Base-by-base conservation (phyloP, 1,140 invertebrate genomes). In the Formica selysi region DNA sequence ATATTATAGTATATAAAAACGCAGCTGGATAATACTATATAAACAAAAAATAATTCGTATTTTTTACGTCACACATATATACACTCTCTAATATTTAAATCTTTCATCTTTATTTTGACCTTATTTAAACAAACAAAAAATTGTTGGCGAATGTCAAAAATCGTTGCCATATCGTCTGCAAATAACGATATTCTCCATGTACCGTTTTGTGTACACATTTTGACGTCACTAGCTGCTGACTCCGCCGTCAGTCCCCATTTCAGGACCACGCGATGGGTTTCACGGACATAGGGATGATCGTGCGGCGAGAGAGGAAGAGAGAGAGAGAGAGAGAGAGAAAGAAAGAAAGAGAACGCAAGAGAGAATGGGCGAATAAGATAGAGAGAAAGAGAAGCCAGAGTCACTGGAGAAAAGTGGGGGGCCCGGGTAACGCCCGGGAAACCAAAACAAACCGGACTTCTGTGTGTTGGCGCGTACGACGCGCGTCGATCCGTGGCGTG, bases 371-470 rank as follows among this genome's bases (percentile, higher is more conserved):
- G 41, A 44, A 44, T 44, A 44, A 44, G 41, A 2, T 3, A 73
- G 41, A 16, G 83, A 89, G 87, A 70, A 54, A 71, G 86, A 64
- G 85, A 26, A 80, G 70, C 65, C 61, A 36, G 85, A 71, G 76
- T 41, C 29, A 59, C 19, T 32, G 65, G 64, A 76, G 74, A 74
- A 85, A 84, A 80, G 86, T 86, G 90, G 84, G 85, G 89, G 89
- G 88, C 83, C 89, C 92, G 94, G 93, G 92, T 94, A 95, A 95
- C 93, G 94, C 93, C 94, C 94, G 94, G 94, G 93, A 94, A 95
- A 95, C 94, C 94, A 95, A 95, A 95, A 94, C 94, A 95, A 95
- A 95, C 94, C 93, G 92, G 87, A 93, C 93, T 87, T 86, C 86
- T 87, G 81, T 93, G 92, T 94, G 91, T 93, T 92, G 92, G 92